Conservation (phyloP, 2,888 invertebrate species). For the Slavum lentiscoides region DNA sequence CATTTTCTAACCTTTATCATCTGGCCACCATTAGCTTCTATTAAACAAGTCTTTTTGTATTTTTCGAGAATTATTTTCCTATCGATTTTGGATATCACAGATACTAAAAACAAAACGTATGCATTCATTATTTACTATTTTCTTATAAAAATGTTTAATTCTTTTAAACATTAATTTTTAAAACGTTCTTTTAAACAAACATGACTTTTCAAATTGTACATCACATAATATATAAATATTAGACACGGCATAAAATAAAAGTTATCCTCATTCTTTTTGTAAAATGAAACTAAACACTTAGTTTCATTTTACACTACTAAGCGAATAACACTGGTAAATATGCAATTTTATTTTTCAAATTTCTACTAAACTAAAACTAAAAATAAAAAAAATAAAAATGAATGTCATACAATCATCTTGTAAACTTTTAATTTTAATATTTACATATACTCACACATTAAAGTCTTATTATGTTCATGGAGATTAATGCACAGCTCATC, state of each 20-base stretch:
- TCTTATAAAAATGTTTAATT: not conserved
- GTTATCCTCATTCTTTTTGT: too few relatives aligned
- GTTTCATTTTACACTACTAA: too few relatives aligned
- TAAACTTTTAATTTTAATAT: not conserved
- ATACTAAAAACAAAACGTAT: slow-evolving; percentile 12
- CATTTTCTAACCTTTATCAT: slow-evolving; percentile 39
- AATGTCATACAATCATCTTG: too few relatives aligned
- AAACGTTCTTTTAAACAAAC: too few relatives aligned
- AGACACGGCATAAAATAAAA: too few relatives aligned
- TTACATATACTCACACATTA: slow-evolving; percentile 42
- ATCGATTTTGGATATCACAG: slow-evolving; percentile 41
- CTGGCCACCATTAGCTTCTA: slow-evolving; percentile 43
- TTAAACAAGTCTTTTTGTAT: slow-evolving; percentile 35
- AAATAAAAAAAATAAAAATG: too few relatives aligned
- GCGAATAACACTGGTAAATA: too few relatives aligned
- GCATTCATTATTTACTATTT: not conserved
- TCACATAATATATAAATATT: not conserved
- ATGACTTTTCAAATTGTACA: not conserved
- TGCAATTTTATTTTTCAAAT: too few relatives aligned
- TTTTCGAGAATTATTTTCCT: slow-evolving; percentile 35
- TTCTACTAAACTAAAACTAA: too few relatives aligned
- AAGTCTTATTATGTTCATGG: slow-evolving; percentile 27
- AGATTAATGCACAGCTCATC: slow-evolving; percentile 42
- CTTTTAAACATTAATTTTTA: not conserved
- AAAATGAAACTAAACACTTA: too few relatives aligned